Evolutionary conservation across 2,888 invertebrate genomes (phyloP).

Genomic region (Sipha maydis): DNA sequence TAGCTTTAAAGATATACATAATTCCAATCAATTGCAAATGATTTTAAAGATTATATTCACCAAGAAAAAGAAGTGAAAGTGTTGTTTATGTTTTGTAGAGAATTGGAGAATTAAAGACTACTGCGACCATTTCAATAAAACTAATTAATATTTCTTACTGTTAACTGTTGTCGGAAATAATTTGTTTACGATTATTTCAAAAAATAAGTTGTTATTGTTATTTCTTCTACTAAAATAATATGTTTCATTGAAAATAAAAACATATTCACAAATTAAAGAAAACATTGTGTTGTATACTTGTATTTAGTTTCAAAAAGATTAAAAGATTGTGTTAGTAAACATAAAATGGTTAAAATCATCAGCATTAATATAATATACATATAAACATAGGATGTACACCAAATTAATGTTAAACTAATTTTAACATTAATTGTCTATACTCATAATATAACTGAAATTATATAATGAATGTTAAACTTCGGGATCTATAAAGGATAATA

Average conservation of each 20-base stretch:
- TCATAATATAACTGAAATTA: no score
- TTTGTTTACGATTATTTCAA: neutral
- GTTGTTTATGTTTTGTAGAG: neutral
- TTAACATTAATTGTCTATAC: no score
- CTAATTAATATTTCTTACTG: slow-evolving; percentile 3
- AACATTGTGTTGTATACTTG: no score
- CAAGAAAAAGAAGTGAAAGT: neutral
- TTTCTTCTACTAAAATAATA: neutral
- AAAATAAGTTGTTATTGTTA: neutral
- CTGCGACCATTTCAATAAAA: neutral
- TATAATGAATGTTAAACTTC: no score
- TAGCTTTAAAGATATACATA: neutral
- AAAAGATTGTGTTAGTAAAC: no score
- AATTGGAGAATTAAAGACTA: neutral
- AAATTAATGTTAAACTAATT: no score
- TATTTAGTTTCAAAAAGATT: no score
- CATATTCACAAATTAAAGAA: neutral
- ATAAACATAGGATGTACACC: no score
- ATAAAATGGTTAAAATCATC: no score
- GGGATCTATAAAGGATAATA: no score
- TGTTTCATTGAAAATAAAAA: neutral
- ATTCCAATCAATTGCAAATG: neutral
- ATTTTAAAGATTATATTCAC: neutral
- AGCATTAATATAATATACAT: no score
- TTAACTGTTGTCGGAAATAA: neutral